Evolutionary conservation across 2,797 vertebrate species (phyloP).

Genomic region (Peromyscus attwateri): DNA sequence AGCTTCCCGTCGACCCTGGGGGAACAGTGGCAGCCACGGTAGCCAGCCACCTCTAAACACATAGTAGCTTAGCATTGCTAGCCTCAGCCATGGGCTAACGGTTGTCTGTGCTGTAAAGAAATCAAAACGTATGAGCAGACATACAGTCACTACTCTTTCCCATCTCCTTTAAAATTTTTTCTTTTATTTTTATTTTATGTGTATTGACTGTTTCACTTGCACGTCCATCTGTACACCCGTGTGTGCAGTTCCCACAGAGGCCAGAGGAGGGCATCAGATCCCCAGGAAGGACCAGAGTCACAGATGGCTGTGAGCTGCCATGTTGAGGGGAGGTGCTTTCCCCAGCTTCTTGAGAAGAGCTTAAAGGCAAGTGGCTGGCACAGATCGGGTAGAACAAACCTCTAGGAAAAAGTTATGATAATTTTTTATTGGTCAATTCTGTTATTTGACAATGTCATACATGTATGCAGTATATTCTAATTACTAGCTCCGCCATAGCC

Average conservation of each 20-base stretch:
- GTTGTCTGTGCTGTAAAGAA: slow-evolving; percentile 61
- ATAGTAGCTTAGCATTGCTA: slow-evolving; percentile 1
- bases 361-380: background rate
- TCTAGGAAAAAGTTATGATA: background rate
- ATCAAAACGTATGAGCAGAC: slow-evolving; percentile 60
- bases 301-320: background rate
- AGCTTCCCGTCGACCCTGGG: background rate
- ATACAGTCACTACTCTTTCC: background rate
- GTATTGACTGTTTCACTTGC: too few species aligned
- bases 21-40: background rate
- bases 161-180: background rate
- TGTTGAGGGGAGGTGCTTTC: background rate
- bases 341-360: slow-evolving; percentile 27
- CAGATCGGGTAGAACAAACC: background rate
- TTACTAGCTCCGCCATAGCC: background rate
- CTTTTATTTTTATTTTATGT: background rate
- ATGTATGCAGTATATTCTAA: background rate
- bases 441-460: background rate
- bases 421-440: background rate
- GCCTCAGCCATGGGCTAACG: background rate
- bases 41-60: slow-evolving; percentile 7
- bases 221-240: background rate
- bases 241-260: background rate
- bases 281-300: background rate
- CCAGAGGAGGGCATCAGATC: background rate